These are phyloP conservation scores for Agrochola macilenta DNA, from an alignment of 2,888 invertebrate genomes.

Conservation along the genomic window DNA sequence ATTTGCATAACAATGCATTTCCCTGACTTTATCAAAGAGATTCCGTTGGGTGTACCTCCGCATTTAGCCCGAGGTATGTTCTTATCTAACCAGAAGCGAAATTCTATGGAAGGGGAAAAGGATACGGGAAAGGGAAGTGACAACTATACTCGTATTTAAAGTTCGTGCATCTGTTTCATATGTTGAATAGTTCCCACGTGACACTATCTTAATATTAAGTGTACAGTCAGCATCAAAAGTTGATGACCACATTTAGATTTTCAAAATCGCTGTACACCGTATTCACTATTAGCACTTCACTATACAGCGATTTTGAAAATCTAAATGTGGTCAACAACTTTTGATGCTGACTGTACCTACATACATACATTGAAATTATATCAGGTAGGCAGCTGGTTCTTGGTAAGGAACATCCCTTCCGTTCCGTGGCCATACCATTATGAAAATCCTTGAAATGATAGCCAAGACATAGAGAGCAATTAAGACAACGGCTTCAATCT, in stretches of 20 bases:
- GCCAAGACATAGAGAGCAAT: neutral
- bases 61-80: constrained; percentile 44
- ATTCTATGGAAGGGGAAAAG: constrained; percentile 57
- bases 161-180: constrained; percentile 25
- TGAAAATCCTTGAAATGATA: neutral
- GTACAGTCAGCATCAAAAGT: too few relatives aligned
- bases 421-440: neutral
- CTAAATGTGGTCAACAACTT: too few relatives aligned
- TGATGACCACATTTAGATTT: too few relatives aligned
- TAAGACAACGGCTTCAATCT: too few relatives aligned
- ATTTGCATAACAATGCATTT: neutral
- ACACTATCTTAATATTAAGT: constrained; percentile 19
- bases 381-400: neutral
- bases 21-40: constrained; percentile 35
- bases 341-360: too few relatives aligned
- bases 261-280: too few relatives aligned
- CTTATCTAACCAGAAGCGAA: constrained; percentile 55
- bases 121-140: constrained; percentile 35
- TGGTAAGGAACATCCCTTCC: neutral
- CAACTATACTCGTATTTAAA: constrained; percentile 32
- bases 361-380: neutral
- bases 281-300: too few relatives aligned
- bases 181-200: constrained; percentile 34
- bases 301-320: too few relatives aligned
- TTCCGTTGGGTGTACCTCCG: constrained; percentile 36